A percentile compares a stretch with the other conserved stretches of the same genome.
These are phyloP conservation scores for Petrocephalus microphthalmus DNA, from an alignment of 2,113 vertebrate species.

Conservation along the genomic window DNA sequence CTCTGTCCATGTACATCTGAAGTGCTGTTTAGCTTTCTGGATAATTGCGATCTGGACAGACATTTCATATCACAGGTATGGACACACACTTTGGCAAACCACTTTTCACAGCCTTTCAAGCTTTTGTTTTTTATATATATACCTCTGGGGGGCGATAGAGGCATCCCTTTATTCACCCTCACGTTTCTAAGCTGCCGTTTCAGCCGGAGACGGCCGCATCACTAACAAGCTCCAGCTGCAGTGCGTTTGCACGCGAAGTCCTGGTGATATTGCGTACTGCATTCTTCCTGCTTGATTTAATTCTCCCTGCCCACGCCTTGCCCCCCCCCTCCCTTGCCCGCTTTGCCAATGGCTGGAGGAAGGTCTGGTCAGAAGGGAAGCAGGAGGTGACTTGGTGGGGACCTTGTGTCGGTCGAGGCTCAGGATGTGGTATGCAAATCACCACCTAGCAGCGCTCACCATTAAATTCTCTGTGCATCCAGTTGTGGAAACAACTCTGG, in stretches of 20 bases:
- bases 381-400: background rate
- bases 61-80: background rate
- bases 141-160: background rate
- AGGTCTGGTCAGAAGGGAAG: background rate
- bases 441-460: background rate
- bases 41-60: background rate
- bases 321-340: background rate
- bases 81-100: background rate
- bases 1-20: background rate
- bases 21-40: background rate
- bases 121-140: background rate
- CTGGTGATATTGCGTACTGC: background rate
- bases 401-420: background rate
- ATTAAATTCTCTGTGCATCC: slow-evolving; percentile 28
- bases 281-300: slow-evolving; percentile 4
- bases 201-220: background rate
- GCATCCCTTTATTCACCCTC: background rate
- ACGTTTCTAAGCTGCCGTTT: background rate
- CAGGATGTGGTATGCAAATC: background rate
- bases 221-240: slow-evolving; percentile 14
- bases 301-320: background rate
- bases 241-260: background rate
- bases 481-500: slow-evolving; percentile 37
- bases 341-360: background rate
- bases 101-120: background rate